Conservation (phyloP, 2,113 vertebrate genomes). For the Heloderma charlesbogerti region DNA sequence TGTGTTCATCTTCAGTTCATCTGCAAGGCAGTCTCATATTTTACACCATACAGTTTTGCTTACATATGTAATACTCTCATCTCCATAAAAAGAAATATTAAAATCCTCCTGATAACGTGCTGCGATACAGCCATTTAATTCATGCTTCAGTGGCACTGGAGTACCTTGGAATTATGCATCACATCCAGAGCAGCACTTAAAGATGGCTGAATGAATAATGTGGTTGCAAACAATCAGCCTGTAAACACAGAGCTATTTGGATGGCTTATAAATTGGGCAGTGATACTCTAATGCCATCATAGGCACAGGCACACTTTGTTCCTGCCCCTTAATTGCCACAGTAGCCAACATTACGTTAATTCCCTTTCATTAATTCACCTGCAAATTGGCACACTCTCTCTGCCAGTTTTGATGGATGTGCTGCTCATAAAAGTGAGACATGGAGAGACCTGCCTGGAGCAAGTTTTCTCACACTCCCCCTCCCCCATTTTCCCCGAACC, state of each 20-base stretch:
- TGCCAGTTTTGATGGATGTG: slow-evolving; percentile 52
- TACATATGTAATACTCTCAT: slow-evolving; percentile 30
- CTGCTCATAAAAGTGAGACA: slow-evolving; percentile 43
- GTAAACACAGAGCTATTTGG: slow-evolving; percentile 72
- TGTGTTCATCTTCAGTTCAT: neutral
- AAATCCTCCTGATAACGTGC: slow-evolving; percentile 29
- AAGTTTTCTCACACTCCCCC: slow-evolving; percentile 25
- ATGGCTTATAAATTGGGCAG: slow-evolving; percentile 72
- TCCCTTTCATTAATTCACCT: slow-evolving; percentile 65
- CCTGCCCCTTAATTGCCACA: slow-evolving; percentile 71
- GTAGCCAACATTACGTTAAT: slow-evolving; percentile 68
- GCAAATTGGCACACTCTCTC: slow-evolving; percentile 51
- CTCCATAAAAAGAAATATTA: slow-evolving; percentile 30
- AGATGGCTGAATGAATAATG: slow-evolving; percentile 69
- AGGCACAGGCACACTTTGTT: slow-evolving; percentile 63
- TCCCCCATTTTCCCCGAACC: neutral
- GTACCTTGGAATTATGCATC: slow-evolving; percentile 56
- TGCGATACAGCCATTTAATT: slow-evolving; percentile 21
- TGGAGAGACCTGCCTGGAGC: neutral
- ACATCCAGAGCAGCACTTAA: slow-evolving; percentile 52
- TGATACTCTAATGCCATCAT: slow-evolving; percentile 66
- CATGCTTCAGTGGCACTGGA: slow-evolving; percentile 11
- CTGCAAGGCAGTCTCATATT: neutral
- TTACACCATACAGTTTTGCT: slow-evolving; percentile 12
- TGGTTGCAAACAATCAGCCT: slow-evolving; percentile 65